phyloP scores from a whole-genome alignment of 2,113 vertebrate species.

The Falco punctatus region DNA sequence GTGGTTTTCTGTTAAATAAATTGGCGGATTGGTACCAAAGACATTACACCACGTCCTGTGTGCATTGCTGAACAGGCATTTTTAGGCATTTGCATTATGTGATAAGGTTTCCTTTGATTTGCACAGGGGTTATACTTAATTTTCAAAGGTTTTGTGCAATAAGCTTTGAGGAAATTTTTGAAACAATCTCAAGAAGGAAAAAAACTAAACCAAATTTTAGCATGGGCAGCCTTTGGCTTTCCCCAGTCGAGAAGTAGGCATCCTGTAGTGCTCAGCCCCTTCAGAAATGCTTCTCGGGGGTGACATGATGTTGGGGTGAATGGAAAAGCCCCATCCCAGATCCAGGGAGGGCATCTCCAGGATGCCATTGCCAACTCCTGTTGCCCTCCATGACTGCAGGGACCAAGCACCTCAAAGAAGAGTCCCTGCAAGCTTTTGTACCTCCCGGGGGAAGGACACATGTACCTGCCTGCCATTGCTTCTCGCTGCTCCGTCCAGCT shows the following conservation, averaged over 20 bases:
- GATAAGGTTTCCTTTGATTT: conserved; percentile 43
- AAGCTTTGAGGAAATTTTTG: neutral
- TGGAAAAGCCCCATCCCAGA: neutral
- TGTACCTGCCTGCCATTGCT: neutral
- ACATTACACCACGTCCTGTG: neutral
- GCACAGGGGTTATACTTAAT: neutral
- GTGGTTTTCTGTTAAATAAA: conserved; percentile 19
- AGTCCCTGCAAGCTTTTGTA: neutral
- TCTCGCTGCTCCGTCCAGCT: neutral
- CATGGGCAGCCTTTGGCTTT: neutral
- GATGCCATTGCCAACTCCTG: neutral
- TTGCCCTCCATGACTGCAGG: neutral
- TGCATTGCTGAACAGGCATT: neutral
- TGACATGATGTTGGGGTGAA: neutral
- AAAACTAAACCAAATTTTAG: conserved; percentile 35
- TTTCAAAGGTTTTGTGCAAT: conserved; percentile 42
- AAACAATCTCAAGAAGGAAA: conserved; percentile 16
- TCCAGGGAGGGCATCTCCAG: neutral
- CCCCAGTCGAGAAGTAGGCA: neutral
- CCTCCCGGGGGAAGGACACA: neutral
- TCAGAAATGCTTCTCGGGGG: neutral
- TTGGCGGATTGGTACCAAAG: conserved; percentile 57
- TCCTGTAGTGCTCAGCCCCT: neutral
- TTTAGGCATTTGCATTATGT: neutral
- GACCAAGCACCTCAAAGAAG: neutral